These are phyloP conservation scores for Drosophila obscura DNA, from an alignment of 1,140 invertebrate genomes.

Conservation along the genomic window DNA sequence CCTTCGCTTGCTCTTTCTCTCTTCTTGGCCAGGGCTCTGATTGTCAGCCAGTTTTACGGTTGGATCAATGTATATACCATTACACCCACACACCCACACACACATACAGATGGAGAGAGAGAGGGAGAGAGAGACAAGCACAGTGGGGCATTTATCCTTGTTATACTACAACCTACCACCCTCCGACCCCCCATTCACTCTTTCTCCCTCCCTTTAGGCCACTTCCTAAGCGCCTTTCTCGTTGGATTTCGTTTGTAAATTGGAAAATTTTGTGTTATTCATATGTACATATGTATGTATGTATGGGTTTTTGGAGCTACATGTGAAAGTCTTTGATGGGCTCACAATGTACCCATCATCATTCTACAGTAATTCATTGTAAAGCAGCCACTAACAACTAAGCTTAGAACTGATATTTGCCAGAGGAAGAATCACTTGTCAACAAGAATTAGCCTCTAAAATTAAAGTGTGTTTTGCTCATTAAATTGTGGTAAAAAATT, in stretches of 20 bases:
- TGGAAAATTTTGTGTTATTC: conserved; percentile 68
- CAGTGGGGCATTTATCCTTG: conserved; percentile 74
- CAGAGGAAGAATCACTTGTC: too few relatives aligned
- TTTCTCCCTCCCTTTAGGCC: conserved; percentile 1
- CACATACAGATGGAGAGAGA: background rate
- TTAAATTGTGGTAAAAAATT: too few relatives aligned
- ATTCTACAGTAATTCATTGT: too few relatives aligned
- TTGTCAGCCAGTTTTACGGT: conserved; percentile 81
- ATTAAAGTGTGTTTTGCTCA: too few relatives aligned
- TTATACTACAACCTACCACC: conserved; percentile 44
- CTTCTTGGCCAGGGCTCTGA: conserved; percentile 42
- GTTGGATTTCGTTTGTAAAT: conserved; percentile 74
- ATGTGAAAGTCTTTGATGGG: too few relatives aligned
- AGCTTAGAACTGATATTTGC: too few relatives aligned
- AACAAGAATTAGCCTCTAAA: too few relatives aligned
- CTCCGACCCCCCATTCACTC: background rate
- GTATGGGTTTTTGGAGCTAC: background rate
- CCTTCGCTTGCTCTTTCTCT: conserved; percentile 1
- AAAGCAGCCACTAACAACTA: too few relatives aligned
- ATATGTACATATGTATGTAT: background rate
- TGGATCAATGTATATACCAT: conserved; percentile 80
- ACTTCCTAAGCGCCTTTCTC: conserved; percentile 42
- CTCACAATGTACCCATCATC: background rate
- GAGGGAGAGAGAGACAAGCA: conserved; percentile 9
- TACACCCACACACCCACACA: conserved; percentile 54